Evolutionary conservation across 2,888 invertebrate genomes (phyloP).

Genomic region (Congeria kusceri): DNA sequence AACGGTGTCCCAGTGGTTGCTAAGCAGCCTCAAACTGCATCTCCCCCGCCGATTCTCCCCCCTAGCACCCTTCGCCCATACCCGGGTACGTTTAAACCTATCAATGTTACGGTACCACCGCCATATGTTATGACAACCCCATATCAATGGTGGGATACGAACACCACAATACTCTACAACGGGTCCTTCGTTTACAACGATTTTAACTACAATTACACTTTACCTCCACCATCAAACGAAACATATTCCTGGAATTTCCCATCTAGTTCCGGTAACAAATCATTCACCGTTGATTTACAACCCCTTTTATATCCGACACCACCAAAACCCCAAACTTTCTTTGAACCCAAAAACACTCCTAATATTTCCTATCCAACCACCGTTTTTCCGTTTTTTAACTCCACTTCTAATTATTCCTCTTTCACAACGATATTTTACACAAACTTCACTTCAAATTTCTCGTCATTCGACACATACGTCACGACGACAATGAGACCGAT

Average conservation of each 20-base stretch:
- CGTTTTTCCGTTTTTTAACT: not conserved
- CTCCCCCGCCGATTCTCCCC: conserved; percentile 28
- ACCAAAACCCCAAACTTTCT: not conserved
- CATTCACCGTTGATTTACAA: not conserved
- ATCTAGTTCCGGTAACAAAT: not conserved
- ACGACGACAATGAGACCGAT: not conserved
- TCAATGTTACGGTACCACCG: conserved; percentile 27
- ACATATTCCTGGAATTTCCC: not conserved
- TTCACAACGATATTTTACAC: not conserved
- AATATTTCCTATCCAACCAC: not conserved
- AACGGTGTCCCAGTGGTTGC: conserved; percentile 6
- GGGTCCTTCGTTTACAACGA: not conserved
- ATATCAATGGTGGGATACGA: not conserved
- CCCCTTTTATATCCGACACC: no score
- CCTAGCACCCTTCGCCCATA: conserved; percentile 27
- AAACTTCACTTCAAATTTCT: not conserved
- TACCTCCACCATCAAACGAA: not conserved
- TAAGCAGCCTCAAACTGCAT: not conserved
- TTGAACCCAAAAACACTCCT: not conserved
- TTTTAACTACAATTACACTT: conserved; percentile 2
- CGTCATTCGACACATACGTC: not conserved
- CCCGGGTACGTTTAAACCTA: conserved; percentile 26
- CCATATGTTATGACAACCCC: not conserved
- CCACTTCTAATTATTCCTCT: not conserved
- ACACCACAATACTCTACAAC: not conserved